These are phyloP conservation scores for Lepidocyrtinus sp. DNA, from an alignment of 2,888 invertebrate species.

Conservation along the genomic window DNA sequence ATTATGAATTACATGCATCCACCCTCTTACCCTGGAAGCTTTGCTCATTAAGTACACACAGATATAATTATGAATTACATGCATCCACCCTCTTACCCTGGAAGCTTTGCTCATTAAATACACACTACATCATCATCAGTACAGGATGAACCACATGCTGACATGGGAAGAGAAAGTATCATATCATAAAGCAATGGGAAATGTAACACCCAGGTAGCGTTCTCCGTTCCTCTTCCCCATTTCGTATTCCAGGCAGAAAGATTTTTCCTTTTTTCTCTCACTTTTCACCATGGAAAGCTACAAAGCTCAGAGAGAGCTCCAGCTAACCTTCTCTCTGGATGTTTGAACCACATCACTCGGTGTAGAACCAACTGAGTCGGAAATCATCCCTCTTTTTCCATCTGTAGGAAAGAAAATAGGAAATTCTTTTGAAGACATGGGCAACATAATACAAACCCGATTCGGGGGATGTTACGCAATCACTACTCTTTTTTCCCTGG, in stretches of 20 bases:
- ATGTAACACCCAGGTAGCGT: too few relatives aligned
- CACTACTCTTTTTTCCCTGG: constrained; percentile 2
- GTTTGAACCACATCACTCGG: constrained; percentile 33
- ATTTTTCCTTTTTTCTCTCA: constrained; percentile 11
- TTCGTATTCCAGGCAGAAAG: not conserved
- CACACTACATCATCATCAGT: too few relatives aligned
- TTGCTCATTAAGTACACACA: too few relatives aligned
- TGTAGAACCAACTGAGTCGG: constrained; percentile 42
- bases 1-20: too few relatives aligned
- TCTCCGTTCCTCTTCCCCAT: too few relatives aligned
- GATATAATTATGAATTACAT: too few relatives aligned
- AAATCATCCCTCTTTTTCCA: constrained; percentile 40
- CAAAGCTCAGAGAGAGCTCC: not conserved
- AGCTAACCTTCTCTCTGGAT: not conserved
- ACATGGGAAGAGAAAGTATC: too few relatives aligned
- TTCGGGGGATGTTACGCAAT: constrained; percentile 39
- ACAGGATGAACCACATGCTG: too few relatives aligned
- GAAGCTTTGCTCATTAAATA: too few relatives aligned
- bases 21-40: too few relatives aligned
- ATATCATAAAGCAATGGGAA: too few relatives aligned
- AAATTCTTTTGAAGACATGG: constrained; percentile 31
- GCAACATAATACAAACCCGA: constrained; percentile 39
- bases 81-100: too few relatives aligned
- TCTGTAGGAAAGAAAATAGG: constrained; percentile 2
- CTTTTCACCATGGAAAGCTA: not conserved